Conservation (phyloP, 2,797 vertebrate species). For the Fistularia commersonii region DNA sequence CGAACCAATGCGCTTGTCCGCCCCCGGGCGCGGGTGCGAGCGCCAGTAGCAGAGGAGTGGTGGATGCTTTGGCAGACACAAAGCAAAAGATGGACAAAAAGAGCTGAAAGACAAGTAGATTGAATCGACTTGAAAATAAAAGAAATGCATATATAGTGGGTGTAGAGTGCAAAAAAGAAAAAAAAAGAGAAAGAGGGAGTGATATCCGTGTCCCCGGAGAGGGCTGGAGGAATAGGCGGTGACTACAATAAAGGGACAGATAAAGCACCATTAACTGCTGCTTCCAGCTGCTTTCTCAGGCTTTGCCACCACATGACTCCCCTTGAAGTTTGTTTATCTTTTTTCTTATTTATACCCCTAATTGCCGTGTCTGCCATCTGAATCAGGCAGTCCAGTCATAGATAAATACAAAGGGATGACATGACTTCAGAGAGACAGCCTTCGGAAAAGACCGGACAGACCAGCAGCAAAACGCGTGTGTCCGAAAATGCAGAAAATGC, state of each 20-base stretch:
- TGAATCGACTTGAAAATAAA: slow-evolving; percentile 16
- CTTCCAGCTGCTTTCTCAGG: slow-evolving; percentile 73
- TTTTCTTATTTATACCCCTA: slow-evolving; percentile 72
- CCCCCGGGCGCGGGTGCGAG: slow-evolving; percentile 34
- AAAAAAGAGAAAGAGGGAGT: slow-evolving; percentile 34
- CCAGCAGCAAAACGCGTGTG: not conserved
- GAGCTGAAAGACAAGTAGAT: slow-evolving; percentile 8
- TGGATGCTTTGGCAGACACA: slow-evolving; percentile 14
- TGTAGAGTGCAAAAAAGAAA: slow-evolving; percentile 34
- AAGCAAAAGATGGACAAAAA: slow-evolving; percentile 5
- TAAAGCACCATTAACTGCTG: slow-evolving; percentile 73
- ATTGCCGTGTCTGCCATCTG: slow-evolving; percentile 63
- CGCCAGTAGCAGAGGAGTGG: slow-evolving; percentile 20
- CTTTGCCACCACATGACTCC: slow-evolving; percentile 66
- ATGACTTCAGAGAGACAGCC: slow-evolving; percentile 33
- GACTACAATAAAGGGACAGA: slow-evolving; percentile 63
- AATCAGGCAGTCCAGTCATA: slow-evolving; percentile 46
- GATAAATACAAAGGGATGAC: slow-evolving; percentile 45
- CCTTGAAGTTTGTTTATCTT: slow-evolving; percentile 79
- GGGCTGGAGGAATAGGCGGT: slow-evolving; percentile 43
- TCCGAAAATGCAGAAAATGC: no score
- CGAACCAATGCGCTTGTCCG: slow-evolving; percentile 29
- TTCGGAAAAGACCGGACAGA: slow-evolving; percentile 20
- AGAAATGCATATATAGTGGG: slow-evolving; percentile 19
- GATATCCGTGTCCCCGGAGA: slow-evolving; percentile 50